These are phyloP conservation scores for Chaenogobius annularis DNA, from an alignment of 2,113 vertebrate genomes.

Conservation along the genomic window DNA sequence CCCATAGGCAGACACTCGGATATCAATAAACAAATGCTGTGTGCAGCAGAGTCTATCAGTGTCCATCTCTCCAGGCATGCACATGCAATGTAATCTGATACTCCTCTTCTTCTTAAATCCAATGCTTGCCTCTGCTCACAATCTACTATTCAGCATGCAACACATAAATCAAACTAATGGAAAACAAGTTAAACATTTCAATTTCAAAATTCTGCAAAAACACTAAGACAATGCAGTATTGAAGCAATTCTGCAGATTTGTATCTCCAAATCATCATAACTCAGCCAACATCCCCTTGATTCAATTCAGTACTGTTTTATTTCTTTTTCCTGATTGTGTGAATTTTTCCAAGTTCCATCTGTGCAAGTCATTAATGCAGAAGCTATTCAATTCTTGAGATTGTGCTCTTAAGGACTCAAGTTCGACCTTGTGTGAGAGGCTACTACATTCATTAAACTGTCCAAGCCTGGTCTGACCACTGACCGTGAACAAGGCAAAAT, in stretches of 20 bases:
- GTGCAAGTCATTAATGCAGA: too few species aligned
- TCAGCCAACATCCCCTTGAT: not conserved
- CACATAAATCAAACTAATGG: not conserved
- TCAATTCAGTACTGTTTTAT: too few species aligned
- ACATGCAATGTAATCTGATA: conserved; percentile 79
- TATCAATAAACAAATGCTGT: conserved; percentile 28
- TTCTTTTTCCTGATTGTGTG: not conserved
- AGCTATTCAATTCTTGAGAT: conserved; percentile 4
- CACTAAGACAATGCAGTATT: not conserved
- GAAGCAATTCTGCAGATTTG: not conserved
- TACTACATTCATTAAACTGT: conserved; percentile 20
- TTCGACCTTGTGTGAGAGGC: conserved; percentile 61
- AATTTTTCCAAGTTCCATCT: too few species aligned
- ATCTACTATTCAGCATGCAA: conserved; percentile 53
- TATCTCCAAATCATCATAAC: too few species aligned
- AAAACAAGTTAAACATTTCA: not conserved
- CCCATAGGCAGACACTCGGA: not conserved
- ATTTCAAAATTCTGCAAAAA: not conserved
- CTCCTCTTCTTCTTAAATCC: conserved; percentile 73
- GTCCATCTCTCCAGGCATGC: conserved; percentile 74
- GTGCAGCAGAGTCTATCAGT: conserved; percentile 56
- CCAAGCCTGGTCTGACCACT: conserved; percentile 47
- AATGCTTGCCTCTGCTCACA: conserved; percentile 66
- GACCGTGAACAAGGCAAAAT: conserved; percentile 24
- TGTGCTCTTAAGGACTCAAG: conserved; percentile 30